Evolutionary conservation across 1,140 invertebrate species (phyloP).

Genomic region (Drosophila equinoxialis): DNA sequence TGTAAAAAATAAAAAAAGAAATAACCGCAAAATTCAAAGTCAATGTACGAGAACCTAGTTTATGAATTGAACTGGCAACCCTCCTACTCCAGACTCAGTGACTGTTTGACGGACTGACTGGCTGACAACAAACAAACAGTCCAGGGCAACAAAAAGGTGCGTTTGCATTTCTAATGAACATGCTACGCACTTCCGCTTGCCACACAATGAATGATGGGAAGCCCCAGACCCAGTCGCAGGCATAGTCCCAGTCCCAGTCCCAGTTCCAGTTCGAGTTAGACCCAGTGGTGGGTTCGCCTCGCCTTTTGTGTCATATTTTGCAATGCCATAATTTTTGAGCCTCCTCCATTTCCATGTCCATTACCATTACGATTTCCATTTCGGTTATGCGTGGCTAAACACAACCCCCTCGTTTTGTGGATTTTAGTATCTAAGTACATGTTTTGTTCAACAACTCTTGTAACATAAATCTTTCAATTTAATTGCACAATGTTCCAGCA

Average conservation of each 20-base stretch:
- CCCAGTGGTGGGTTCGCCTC: conserved; percentile 38
- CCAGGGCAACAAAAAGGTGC: conserved; percentile 63
- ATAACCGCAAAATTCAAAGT: conserved; percentile 34
- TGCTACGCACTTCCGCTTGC: conserved; percentile 78
- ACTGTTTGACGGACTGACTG: no score
- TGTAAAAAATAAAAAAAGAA: no score
- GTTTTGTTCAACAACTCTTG: conserved; percentile 24
- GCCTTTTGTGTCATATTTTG: conserved; percentile 75
- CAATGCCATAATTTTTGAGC: conserved; percentile 70
- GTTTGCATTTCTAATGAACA: conserved; percentile 81
- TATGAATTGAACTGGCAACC: not conserved
- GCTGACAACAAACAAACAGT: conserved; percentile 35
- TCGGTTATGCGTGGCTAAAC: conserved; percentile 73
- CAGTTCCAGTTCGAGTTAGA: conserved; percentile 20
- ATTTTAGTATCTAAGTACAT: conserved; percentile 13
- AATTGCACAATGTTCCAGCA: conserved; percentile 51
- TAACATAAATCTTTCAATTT: conserved; percentile 61
- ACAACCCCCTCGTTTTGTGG: conserved; percentile 17
- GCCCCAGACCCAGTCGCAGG: conserved; percentile 25
- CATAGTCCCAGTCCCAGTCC: conserved; percentile 16
- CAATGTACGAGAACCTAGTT: conserved; percentile 50
- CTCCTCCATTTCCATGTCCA: conserved; percentile 21
- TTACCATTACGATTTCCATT: conserved; percentile 20
- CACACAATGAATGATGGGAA: conserved; percentile 70
- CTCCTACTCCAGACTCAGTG: conserved; percentile 35